Base-by-base conservation (phyloP, 2,797 vertebrate species). In the Phataginus tetradactyla region DNA sequence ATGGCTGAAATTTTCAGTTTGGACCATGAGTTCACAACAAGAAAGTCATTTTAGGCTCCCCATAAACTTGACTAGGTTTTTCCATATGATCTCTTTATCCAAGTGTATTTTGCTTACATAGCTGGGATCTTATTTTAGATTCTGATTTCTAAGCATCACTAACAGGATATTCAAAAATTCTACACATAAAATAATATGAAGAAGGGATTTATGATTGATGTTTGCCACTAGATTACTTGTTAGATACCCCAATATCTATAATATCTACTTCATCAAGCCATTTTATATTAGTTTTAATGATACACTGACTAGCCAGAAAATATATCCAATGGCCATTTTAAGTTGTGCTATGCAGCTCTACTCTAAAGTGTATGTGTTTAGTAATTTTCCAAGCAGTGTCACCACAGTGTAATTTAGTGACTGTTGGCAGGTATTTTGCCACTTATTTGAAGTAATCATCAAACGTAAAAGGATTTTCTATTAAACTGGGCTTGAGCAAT, bases 21-120 rank as follows among this genome's bases (percentile, higher is more conserved):
- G 29, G 7, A 91, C 7, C 23, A 80, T 63, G 55, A 83, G 2
- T 81, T 81, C 84, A 77, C 23, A 86, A 87, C 12, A 80, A 39
- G 45, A 84, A 96, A 81, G 37, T 69, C 18, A 71, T 84, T n/a
- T 34, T 2, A 3, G 37, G 14, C 10, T 91, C 34, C 53, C 1
- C 7, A 49, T 23, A 75, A 39, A 86, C 1, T 83, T n/a, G 45
- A 17, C 20, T 18, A 68, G 32, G 14, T 32, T 85, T 64, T 49
- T 86, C 20, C 15, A 81, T 90, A 68, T 18, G 2, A 21, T 59
- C 18, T 68, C 79, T 95, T 80, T 39, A 87, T 39, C 25, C 8
- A 69, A 79, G 25, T n/a, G 15, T 55, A 84, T 55, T 89, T 91
- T 86, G 9, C 18, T 95, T 91, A 84, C 6, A 91, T 71, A 83